A percentile compares a stretch with the other conserved stretches of the same genome.
Conservation (phyloP, 2,797 vertebrate genomes). For the Chaunax sp. region DNA sequence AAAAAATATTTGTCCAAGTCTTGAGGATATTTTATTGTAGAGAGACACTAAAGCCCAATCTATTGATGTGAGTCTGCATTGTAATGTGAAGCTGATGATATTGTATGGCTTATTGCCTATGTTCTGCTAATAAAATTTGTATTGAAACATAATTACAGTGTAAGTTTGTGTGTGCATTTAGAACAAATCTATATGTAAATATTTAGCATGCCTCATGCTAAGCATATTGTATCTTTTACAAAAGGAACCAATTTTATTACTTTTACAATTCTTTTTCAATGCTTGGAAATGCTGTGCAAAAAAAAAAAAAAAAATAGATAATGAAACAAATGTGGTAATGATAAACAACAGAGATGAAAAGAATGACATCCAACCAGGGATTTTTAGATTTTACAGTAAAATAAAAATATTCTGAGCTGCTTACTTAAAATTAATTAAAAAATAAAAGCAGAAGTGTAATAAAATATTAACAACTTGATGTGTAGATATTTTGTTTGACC, state of each 20-base stretch:
- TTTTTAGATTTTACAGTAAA: not conserved
- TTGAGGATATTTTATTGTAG: conserved; percentile 49
- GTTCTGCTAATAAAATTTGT: conserved; percentile 81
- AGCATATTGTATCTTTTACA: not conserved
- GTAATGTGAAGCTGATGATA: conserved; percentile 69
- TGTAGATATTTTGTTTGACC: not conserved
- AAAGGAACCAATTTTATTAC: not conserved
- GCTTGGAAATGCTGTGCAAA: not conserved
- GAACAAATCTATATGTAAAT: not conserved
- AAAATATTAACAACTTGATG: no score
- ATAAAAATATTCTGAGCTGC: no score
- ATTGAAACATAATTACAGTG: conserved; percentile 55
- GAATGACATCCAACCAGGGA: not conserved
- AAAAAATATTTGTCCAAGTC: conserved; percentile 40
- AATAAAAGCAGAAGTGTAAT: not conserved
- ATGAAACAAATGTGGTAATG: not conserved
- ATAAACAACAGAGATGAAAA: not conserved
- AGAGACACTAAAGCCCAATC: conserved; percentile 41
- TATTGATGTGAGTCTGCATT: conserved; percentile 63
- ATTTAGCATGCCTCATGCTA: not conserved
- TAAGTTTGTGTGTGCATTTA: conserved; percentile 19
- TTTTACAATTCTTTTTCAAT: not conserved
- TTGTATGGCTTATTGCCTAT: conserved; percentile 76
- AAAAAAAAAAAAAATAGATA: not conserved
- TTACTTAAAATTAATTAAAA: no score